Percentiles rank a stretch among this genome's conserved stretches.
phyloP scores from a whole-genome alignment of 2,113 vertebrate genomes.

The Phylloscopus trochilus region DNA sequence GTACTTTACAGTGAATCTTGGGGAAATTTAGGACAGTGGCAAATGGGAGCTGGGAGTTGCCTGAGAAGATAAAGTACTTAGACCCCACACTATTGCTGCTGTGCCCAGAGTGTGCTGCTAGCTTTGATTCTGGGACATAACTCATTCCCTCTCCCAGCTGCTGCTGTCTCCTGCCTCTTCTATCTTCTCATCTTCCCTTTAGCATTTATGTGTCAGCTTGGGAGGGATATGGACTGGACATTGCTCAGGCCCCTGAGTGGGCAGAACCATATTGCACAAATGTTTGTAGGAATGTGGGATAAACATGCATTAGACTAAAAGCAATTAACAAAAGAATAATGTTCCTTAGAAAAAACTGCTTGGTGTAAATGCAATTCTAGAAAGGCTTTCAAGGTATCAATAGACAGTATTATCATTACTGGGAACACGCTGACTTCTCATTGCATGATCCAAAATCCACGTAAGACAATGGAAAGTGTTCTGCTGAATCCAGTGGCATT shows the following conservation, averaged over 20 bases:
- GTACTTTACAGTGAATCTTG: background rate
- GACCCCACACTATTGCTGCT: background rate
- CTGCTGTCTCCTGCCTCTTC: background rate
- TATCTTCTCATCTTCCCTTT: background rate
- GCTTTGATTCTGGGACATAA: background rate
- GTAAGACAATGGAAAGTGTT: background rate
- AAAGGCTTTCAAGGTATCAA: background rate
- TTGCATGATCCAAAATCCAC: background rate
- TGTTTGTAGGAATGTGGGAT: background rate
- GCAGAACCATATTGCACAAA: background rate
- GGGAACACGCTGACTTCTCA: background rate
- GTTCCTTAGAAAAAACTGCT: background rate
- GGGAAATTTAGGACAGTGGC: background rate
- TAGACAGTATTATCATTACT: background rate
- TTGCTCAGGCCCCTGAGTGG: background rate
- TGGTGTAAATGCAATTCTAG: background rate
- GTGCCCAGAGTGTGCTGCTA: background rate
- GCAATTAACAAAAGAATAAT: background rate
- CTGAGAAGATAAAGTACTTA: background rate
- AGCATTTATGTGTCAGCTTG: background rate
- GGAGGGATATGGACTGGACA: background rate
- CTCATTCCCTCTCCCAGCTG: background rate
- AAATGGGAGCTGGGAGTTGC: background rate
- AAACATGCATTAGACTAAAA: background rate
- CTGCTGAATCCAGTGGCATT: background rate